These are phyloP conservation scores for Zapus hudsonius DNA, from an alignment of 2,113 vertebrate genomes.

Conservation along the genomic window DNA sequence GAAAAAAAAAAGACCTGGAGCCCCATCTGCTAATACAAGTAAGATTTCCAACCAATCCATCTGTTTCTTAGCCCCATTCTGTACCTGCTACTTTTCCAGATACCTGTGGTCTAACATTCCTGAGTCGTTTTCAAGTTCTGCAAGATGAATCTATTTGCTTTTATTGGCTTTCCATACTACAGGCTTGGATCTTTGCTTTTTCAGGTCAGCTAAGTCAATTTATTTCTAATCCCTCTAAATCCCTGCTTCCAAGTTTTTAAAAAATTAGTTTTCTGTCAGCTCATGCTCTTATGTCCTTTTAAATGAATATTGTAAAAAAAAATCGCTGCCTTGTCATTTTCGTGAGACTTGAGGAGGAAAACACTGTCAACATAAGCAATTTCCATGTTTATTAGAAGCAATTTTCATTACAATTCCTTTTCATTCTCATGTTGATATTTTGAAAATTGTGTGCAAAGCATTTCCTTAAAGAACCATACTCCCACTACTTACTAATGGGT, in stretches of 20 bases:
- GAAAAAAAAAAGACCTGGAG: neutral
- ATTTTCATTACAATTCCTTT: neutral
- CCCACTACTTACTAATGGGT: too few species aligned
- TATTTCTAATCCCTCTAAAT: constrained; percentile 21
- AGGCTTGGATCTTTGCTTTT: constrained; percentile 9
- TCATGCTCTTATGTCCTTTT: neutral
- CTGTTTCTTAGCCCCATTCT: neutral
- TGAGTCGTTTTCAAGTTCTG: constrained; percentile 15
- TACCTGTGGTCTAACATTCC: neutral
- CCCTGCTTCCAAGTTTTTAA: neutral
- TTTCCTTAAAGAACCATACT: constrained; percentile 11
- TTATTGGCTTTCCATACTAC: neutral
- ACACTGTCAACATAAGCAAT: neutral
- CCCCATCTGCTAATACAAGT: neutral
- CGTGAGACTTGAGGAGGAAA: neutral
- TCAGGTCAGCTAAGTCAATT: constrained; percentile 5
- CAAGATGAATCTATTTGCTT: neutral
- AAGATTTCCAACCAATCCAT: neutral
- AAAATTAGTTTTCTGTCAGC: neutral
- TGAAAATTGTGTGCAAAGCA: neutral
- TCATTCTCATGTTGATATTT: neutral
- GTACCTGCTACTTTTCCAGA: neutral
- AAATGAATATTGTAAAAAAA: neutral
- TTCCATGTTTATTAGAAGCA: neutral
- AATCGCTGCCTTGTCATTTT: neutral